Evolutionary conservation across 2,797 vertebrate species (phyloP), one percentile per base, ranked within the genome.

Genomic region (Nothura maculosa): DNA sequence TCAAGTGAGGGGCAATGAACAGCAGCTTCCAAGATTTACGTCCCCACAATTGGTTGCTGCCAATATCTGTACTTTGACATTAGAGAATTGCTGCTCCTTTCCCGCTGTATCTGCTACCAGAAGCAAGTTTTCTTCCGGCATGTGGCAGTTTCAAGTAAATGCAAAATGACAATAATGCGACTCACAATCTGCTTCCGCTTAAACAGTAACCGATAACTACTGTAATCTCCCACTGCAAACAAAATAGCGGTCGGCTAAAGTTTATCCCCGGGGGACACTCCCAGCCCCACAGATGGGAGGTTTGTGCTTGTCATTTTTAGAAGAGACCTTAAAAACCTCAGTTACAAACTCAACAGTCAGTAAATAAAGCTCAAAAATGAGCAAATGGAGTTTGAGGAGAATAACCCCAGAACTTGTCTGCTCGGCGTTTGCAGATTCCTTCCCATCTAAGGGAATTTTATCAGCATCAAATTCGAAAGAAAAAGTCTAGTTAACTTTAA

Each of bases 291-390:
- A 75, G 81, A 74, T 22, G 81, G 25, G 48, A 63, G 17, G 24
- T 66, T 89, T 90, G 69, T 52, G 54, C 43, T 45, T 14, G 64
- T 55, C 22, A 74, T 90, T 81, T 91, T 80, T 78, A 80, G 84
- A 72, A 86, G 13, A 57, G 42, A 67, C 52, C 19, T 48, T 28
- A 74, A 61, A 84, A 79, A 7, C 30, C 18, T 68, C 15, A 1
- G 5, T 54, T 62, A 66, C 66, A 50, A 77, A 58, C 42, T 48
- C 68, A 50, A 7, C 0, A 1, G 34, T 91, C 68, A 27, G 40
- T 83, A 90, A 94, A 62, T 50, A 50, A 50, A 50, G 24, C 48
- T 50, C 48, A 50, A 50, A 48, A 50, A 50, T 25, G 48, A 50
- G 48, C 48, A 50, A 13, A 50, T 50, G 48, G 48, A 50, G 13